Evolutionary conservation across 2,888 invertebrate species (phyloP).

Genomic region (Nomada goodeniana): DNA sequence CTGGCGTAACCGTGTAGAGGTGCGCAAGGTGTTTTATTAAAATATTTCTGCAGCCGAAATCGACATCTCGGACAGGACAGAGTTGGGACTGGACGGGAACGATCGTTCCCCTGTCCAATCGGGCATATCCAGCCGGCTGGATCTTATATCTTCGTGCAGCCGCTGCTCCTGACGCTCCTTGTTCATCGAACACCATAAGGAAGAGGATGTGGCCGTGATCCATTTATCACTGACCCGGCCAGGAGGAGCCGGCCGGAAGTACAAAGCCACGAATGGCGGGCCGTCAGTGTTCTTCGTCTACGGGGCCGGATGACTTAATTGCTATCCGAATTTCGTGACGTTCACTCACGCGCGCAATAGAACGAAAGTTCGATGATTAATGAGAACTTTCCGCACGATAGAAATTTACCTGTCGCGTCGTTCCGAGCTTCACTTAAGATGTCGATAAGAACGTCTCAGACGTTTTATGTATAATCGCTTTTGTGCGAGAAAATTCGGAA

Average conservation of each 20-base stretch:
- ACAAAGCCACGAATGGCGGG: constrained; percentile 68
- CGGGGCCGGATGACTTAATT: constrained; percentile 55
- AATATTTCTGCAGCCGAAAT: constrained; percentile 24
- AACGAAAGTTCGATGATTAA: constrained; percentile 46
- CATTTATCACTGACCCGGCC: constrained; percentile 79
- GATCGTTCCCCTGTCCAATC: constrained; percentile 38
- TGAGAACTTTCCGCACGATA: background rate
- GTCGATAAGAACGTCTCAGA: background rate
- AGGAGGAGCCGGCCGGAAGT: constrained; percentile 73
- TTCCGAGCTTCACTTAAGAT: background rate
- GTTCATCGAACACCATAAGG: constrained; percentile 63
- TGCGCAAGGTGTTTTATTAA: constrained; percentile 32
- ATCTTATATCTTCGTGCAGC: constrained; percentile 71
- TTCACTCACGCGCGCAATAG: background rate
- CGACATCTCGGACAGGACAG: constrained; percentile 29
- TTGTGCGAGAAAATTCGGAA: too few relatives aligned
- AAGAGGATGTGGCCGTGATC: constrained; percentile 64
- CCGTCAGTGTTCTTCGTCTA: constrained; percentile 52
- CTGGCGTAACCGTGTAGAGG: background rate
- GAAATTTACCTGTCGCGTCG: constrained; percentile 15
- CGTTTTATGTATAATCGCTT: too few relatives aligned
- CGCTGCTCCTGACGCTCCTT: constrained; percentile 70
- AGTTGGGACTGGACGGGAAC: constrained; percentile 9
- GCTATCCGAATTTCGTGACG: constrained; percentile 56
- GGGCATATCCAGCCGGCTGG: constrained; percentile 50